These are phyloP conservation scores for Ips nitidus DNA, from an alignment of 1,140 invertebrate genomes.

Conservation along the genomic window DNA sequence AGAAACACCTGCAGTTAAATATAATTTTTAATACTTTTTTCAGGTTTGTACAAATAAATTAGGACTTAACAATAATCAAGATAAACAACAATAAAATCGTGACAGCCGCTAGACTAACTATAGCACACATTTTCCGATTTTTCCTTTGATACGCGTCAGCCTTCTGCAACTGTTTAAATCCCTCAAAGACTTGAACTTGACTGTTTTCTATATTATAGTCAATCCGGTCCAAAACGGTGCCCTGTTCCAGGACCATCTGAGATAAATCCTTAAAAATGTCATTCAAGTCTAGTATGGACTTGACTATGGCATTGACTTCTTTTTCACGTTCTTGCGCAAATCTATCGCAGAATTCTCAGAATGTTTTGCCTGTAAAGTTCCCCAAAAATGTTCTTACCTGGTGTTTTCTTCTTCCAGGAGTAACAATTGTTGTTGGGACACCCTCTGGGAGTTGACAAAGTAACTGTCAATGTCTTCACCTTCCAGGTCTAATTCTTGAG, in stretches of 20 bases:
- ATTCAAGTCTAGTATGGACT: slow-evolving; percentile 91
- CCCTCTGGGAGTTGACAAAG: slow-evolving; percentile 56
- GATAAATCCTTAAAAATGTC: slow-evolving; percentile 86
- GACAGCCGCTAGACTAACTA: slow-evolving; percentile 74
- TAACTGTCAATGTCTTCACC: slow-evolving; percentile 57
- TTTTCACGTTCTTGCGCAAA: slow-evolving; percentile 79
- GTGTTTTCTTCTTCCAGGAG: slow-evolving; percentile 81
- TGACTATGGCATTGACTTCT: slow-evolving; percentile 88
- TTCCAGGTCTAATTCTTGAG: slow-evolving; percentile 59
- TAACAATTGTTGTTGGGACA: slow-evolving; percentile 70
- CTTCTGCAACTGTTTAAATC: slow-evolving; percentile 86
- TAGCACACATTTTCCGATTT: slow-evolving; percentile 91
- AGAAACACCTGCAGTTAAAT: no score
- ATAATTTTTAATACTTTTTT: no score
- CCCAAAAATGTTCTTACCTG: slow-evolving; percentile 46
- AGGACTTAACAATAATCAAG: slow-evolving; percentile 78
- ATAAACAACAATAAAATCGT: slow-evolving; percentile 78
- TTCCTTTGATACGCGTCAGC: slow-evolving; percentile 89
- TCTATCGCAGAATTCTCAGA: slow-evolving; percentile 39
- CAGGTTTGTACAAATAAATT: slow-evolving; percentile 43
- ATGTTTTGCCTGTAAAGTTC: background rate
- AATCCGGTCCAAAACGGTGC: slow-evolving; percentile 90
- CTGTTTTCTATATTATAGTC: slow-evolving; percentile 95
- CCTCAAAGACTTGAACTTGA: slow-evolving; percentile 82
- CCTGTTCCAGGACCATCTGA: slow-evolving; percentile 78